Evolutionary conservation across 2,888 invertebrate species (phyloP).

Genomic region (Eupithecia abbreviata): DNA sequence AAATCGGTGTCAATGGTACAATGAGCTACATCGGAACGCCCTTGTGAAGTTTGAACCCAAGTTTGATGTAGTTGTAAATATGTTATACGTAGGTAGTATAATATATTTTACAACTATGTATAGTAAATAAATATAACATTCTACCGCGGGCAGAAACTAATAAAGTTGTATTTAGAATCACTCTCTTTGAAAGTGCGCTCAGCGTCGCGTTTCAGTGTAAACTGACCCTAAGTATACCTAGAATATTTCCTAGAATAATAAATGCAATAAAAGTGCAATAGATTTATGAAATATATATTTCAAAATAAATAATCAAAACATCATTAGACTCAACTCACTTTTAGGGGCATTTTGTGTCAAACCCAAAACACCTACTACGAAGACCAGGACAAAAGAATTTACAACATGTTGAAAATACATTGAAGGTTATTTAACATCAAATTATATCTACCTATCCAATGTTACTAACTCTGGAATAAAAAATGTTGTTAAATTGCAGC

Average conservation of each 20-base stretch:
- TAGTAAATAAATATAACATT: too few species aligned
- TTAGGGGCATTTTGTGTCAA: background rate
- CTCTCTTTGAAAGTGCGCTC: too few species aligned
- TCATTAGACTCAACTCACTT: background rate
- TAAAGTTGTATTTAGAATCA: too few species aligned
- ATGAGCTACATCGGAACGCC: too few species aligned
- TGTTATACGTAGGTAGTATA: too few species aligned
- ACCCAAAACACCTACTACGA: background rate
- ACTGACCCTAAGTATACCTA: background rate
- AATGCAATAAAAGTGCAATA: constrained; percentile 30
- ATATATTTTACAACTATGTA: too few species aligned
- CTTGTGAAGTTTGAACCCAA: too few species aligned
- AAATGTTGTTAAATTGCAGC: background rate
- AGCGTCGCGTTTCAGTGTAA: too few species aligned
- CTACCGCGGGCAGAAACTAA: too few species aligned
- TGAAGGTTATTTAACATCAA: background rate
- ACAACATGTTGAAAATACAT: background rate
- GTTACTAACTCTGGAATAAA: background rate
- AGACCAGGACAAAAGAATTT: background rate
- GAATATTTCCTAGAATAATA: background rate
- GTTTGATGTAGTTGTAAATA: too few species aligned
- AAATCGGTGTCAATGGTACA: background rate
- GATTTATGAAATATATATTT: constrained; percentile 22
- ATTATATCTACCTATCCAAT: background rate
- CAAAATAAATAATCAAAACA: constrained; percentile 31